Evolutionary conservation across 2,797 vertebrate genomes (phyloP).

Genomic region (Phoeniculus purpureus): DNA sequence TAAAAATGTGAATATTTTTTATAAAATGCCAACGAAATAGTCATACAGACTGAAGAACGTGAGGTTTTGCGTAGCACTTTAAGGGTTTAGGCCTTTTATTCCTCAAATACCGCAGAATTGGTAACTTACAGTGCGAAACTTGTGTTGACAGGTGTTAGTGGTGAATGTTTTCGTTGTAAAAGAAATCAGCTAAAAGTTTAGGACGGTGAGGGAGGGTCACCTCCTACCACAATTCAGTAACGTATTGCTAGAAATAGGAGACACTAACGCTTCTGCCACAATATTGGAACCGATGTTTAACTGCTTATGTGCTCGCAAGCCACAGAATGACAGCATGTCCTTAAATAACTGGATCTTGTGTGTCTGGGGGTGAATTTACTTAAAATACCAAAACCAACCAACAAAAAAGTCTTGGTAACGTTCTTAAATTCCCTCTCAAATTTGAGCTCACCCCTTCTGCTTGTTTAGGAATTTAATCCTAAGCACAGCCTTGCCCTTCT

Average conservation of each 20-base stretch:
- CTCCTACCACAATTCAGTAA: not conserved
- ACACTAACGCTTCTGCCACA: not conserved
- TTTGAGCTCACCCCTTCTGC: not conserved
- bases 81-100: not conserved
- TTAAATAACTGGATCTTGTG: not conserved
- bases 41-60: not conserved
- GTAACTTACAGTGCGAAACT: not conserved
- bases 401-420: not conserved
- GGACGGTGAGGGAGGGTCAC: not conserved
- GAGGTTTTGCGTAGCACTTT: not conserved
- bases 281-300: not conserved
- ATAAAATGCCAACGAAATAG: not conserved
- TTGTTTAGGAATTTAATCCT: not conserved
- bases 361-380: not conserved
- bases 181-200: not conserved
- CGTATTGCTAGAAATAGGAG: not conserved
- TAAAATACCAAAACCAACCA: too few species aligned
- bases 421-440: not conserved
- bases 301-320: not conserved
- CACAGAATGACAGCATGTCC: not conserved
- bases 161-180: not conserved
- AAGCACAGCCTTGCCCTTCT: not conserved
- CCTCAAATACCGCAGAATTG: not conserved
- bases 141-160: not conserved
- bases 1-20: not conserved